Base-by-base conservation (phyloP, 1,140 invertebrate genomes). In the Piezodorus guildinii region DNA sequence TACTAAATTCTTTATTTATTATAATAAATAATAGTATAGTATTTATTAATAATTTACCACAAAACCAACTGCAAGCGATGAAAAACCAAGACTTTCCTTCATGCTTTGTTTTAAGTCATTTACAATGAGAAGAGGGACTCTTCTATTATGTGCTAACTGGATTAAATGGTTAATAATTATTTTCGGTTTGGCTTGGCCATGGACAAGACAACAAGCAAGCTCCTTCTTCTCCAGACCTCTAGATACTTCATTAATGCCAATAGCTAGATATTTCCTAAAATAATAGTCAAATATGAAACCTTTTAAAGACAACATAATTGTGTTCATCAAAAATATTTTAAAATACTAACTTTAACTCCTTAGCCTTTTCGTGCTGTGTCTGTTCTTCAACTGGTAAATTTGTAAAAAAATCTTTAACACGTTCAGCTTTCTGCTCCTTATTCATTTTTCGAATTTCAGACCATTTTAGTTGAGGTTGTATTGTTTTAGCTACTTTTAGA, bases 21-120 rank as follows among this genome's bases (percentile, higher is more conserved):
- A 17, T 43, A 30, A 17, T 17, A 39, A 17, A 34, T 60, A 17
- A 17, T 39, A 30, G 16, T 34, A 34, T n/a, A n/a, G n/a, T n/a
- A n/a, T n/a, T n/a, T n/a, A n/a, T 17, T 2, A 59, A n/a, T 9
- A 52, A 43, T 17, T 39, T 62, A 66, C 65, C 65, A 58, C 44
- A 46, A 66, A 58, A 12, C 65, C 65, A 10, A 66, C 1, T 4
- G 49, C 60, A 27, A 62, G 21, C 5, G 19, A 23, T 44, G 34
- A 27, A 59, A 62, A 66, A 15, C 65, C 60, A 19, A 62, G 16
- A 61, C 25, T 19, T 34, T 49, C 21, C 14, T 45, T 45, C 10
- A 39, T 45, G 8, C 25, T 58, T 44, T 54, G 12, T 21, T 62
- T 66, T 23, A 66, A 45, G 19, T 61, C 17, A 27, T 62, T 21